A percentile compares a stretch with the other conserved stretches of the same genome.
phyloP scores from a whole-genome alignment of 2,888 invertebrate species.

The Spilarctia lutea region DNA sequence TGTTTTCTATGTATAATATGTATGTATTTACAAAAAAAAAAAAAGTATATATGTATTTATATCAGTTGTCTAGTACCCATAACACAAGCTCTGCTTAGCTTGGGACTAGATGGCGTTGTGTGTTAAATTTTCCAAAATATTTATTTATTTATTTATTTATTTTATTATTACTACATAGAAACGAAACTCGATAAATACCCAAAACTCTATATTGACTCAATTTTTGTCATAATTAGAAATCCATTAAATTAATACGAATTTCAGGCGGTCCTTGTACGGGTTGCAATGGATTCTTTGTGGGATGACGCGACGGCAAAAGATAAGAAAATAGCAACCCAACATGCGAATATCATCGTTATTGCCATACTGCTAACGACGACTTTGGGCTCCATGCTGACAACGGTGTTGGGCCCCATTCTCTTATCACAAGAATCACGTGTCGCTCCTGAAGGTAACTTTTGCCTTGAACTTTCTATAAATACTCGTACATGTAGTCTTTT shows the following conservation, averaged over 20 bases:
- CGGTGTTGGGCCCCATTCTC: constrained; percentile 75
- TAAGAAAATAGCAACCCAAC: constrained; percentile 71
- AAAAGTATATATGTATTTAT: no score
- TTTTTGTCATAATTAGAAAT: constrained; percentile 38
- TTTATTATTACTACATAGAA: no score
- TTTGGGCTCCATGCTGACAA: constrained; percentile 76
- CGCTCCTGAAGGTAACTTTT: constrained; percentile 71
- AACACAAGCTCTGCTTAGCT: no score
- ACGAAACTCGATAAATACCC: not conserved
- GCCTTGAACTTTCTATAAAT: constrained; percentile 28
- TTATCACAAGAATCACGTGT: constrained; percentile 75
- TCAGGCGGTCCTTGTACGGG: constrained; percentile 81
- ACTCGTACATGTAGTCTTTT: constrained; percentile 23
- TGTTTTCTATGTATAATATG: no score
- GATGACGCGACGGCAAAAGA: constrained; percentile 68
- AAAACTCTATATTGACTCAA: constrained; percentile 9
- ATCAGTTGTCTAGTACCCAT: no score
- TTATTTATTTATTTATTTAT: no score
- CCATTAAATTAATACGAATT: constrained; percentile 41
- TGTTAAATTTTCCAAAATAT: no score
- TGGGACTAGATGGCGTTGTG: no score
- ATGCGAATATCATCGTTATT: constrained; percentile 82
- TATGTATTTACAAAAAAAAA: no score
- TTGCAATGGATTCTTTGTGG: constrained; percentile 79
- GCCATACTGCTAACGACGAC: constrained; percentile 78